phyloP scores from a whole-genome alignment of 2,797 vertebrate genomes.

The Limosa lapponica region DNA sequence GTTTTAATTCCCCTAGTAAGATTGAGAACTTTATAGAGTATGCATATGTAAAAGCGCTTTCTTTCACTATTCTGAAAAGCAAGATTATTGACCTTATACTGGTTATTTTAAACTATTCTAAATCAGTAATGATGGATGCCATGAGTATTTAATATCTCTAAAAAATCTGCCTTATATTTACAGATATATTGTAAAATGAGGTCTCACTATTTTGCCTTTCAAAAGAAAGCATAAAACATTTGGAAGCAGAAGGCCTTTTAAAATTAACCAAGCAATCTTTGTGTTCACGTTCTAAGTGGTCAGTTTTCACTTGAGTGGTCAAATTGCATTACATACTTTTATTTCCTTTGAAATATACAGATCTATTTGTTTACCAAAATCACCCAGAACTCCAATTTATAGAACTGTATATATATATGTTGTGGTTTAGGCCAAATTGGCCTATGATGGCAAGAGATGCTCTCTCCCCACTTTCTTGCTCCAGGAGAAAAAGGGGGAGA shows the following conservation, averaged over 20 bases:
- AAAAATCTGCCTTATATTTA: neutral
- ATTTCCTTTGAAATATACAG: neutral
- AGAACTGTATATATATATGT: too few species aligned
- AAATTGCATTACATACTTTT: neutral
- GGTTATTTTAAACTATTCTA: neutral
- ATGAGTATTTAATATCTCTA: neutral
- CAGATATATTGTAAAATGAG: neutral
- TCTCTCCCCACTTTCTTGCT: too few species aligned
- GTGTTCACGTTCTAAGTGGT: neutral
- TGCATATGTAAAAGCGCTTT: neutral
- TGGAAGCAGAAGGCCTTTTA: neutral
- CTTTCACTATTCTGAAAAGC: neutral
- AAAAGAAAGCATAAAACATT: neutral
- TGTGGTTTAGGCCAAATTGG: too few species aligned
- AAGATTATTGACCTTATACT: neutral
- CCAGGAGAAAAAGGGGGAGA: too few species aligned
- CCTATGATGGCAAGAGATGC: too few species aligned
- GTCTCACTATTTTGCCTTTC: neutral
- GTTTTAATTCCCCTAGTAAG: neutral
- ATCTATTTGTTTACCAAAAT: neutral
- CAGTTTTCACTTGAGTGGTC: neutral
- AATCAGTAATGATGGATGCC: neutral
- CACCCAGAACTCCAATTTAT: neutral
- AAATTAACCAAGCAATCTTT: neutral
- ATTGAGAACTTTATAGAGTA: neutral